Conservation (phyloP, 2,113 vertebrate genomes). For the Mugil cephalus region DNA sequence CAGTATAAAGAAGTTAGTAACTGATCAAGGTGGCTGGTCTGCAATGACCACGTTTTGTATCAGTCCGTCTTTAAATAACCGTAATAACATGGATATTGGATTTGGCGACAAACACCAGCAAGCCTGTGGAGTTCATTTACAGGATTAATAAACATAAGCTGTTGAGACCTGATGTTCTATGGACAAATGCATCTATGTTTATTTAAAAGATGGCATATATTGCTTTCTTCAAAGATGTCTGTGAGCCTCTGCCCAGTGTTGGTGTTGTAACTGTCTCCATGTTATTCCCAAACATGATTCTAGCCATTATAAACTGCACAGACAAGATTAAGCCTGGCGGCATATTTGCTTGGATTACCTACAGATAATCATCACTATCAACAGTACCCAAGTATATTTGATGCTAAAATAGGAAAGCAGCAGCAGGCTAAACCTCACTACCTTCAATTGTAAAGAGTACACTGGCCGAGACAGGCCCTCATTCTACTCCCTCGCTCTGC, state of each 20-base stretch:
- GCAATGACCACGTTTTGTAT: not conserved
- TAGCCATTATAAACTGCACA: conserved; percentile 36
- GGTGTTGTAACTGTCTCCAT: conserved; percentile 28
- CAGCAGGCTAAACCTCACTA: conserved; percentile 15
- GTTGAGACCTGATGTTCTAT: too few species aligned
- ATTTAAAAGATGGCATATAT: not conserved
- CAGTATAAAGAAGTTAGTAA: not conserved
- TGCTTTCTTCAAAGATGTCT: conserved; percentile 1
- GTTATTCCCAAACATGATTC: conserved; percentile 50
- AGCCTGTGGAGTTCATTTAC: too few species aligned
- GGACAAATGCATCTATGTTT: not conserved
- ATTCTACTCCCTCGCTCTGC: conserved; percentile 16
- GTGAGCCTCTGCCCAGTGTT: conserved; percentile 21
- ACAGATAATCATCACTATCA: conserved; percentile 54
- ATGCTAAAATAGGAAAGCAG: conserved; percentile 44
- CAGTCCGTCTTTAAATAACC: too few species aligned
- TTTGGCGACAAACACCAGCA: too few species aligned
- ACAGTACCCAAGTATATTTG: conserved; percentile 35
- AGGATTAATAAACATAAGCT: too few species aligned
- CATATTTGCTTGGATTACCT: conserved; percentile 65
- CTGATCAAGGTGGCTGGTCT: not conserved
- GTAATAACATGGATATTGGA: too few species aligned
- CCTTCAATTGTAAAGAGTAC: conserved; percentile 26
- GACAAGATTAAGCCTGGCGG: conserved; percentile 64
- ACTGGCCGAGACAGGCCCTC: conserved; percentile 28